phyloP scores from a whole-genome alignment of 2,113 vertebrate species.

The Pterocles gutturalis region DNA sequence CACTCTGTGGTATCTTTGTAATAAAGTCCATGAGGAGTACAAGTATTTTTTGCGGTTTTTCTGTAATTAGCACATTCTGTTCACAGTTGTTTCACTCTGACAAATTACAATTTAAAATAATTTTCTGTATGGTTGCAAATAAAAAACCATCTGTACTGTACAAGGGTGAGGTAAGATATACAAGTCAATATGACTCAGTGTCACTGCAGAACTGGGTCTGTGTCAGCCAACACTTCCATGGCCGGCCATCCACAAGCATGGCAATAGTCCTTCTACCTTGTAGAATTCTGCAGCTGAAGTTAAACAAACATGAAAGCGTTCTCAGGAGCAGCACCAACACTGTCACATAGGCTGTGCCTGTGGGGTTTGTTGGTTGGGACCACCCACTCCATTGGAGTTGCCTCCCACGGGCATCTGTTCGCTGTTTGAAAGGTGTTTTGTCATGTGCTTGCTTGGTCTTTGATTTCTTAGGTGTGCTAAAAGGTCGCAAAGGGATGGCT shows the following conservation, averaged over 20 bases:
- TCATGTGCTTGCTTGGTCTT: background rate
- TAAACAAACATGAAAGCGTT: background rate
- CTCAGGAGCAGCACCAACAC: background rate
- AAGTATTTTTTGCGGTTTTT: background rate
- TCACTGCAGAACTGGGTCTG: background rate
- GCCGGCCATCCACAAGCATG: background rate
- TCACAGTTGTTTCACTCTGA: background rate
- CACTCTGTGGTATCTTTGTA: background rate
- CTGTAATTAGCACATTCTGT: background rate
- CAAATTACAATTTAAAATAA: background rate
- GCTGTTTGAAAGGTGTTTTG: background rate
- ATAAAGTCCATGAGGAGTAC: background rate
- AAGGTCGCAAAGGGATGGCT: background rate
- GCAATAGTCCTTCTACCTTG: background rate
- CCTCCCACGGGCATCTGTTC: background rate
- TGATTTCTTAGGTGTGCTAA: background rate
- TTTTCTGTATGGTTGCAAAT: slow-evolving; percentile 22
- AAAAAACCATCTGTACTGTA: background rate
- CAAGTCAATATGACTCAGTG: slow-evolving; percentile 70
- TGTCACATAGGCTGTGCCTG: background rate
- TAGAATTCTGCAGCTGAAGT: background rate
- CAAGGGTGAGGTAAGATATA: background rate
- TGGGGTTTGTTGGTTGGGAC: background rate
- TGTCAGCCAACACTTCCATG: background rate
- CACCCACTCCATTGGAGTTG: background rate